phyloP scores from a whole-genome alignment of 2,113 vertebrate genomes.

The Spermophilus dauricus region DNA sequence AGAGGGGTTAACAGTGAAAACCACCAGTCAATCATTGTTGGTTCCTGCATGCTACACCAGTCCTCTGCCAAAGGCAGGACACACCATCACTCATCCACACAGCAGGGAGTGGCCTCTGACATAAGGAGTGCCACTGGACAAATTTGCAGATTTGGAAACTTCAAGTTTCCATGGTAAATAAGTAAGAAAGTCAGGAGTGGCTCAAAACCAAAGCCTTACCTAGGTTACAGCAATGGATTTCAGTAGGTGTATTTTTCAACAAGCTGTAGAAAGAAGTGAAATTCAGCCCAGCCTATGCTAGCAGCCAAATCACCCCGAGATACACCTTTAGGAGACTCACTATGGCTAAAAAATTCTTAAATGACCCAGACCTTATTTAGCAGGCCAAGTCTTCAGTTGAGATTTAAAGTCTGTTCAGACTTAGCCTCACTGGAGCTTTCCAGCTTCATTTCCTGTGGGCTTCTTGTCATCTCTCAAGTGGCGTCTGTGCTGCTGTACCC shows the following conservation, averaged over 20 bases:
- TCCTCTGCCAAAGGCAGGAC: neutral
- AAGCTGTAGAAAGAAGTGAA: neutral
- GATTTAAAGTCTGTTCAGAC: neutral
- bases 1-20: neutral
- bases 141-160: slow-evolving; percentile 27
- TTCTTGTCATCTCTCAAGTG: neutral
- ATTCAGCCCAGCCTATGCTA: neutral
- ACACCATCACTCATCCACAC: fast-evolving
- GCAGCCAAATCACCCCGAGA: neutral
- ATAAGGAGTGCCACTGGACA: neutral
- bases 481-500: neutral
- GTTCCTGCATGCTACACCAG: neutral
- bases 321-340: neutral
- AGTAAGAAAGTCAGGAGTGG: neutral
- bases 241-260: neutral
- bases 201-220: neutral
- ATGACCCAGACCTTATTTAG: neutral
- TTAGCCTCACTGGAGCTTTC: neutral
- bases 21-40: neutral
- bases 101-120: fast-evolving
- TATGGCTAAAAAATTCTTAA: neutral
- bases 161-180: neutral
- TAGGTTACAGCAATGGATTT: neutral
- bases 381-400: neutral
- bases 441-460: neutral